A percentile compares a stretch with the other conserved stretches of the same genome.
Evolutionary conservation across 2,888 invertebrate species (phyloP).

Genomic region (Brachylomia viminalis): DNA sequence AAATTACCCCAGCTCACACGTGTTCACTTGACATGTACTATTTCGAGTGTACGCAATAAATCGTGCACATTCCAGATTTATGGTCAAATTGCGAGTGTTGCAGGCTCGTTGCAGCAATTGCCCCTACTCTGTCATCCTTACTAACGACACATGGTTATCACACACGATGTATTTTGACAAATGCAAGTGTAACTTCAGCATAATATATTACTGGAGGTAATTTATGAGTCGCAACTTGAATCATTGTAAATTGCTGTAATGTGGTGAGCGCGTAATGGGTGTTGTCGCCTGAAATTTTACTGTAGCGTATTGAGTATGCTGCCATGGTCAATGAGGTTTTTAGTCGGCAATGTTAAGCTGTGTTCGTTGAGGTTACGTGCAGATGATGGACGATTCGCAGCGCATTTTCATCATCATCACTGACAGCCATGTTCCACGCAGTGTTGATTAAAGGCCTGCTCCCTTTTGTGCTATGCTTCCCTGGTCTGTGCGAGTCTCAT

Average conservation of each 20-base stretch:
- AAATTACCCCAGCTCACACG: conserved; percentile 8
- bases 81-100: conserved; percentile 30
- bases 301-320: neutral
- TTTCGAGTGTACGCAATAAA: conserved; percentile 52
- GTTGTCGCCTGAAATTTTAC: conserved; percentile 9
- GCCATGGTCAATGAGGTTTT: neutral
- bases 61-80: conserved; percentile 50
- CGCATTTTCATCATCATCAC: neutral
- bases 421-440: neutral
- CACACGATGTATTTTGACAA: conserved; percentile 59
- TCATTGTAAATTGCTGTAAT: conserved; percentile 20
- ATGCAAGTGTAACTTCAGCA: conserved; percentile 35
- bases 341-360: neutral
- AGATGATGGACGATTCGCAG: neutral
- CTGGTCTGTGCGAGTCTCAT: neutral
- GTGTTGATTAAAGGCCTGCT: neutral
- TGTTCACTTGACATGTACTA: conserved; percentile 14
- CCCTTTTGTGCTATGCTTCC: neutral
- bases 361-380: no score
- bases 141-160: conserved; percentile 49
- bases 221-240: conserved; percentile 34
- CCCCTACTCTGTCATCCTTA: conserved; percentile 46
- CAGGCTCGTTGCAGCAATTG: conserved; percentile 38
- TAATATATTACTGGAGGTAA: conserved; percentile 33
- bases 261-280: conserved; percentile 6